A percentile compares a stretch with the other conserved stretches of the same genome.
Evolutionary conservation across 2,797 vertebrate genomes (phyloP).

Genomic region (Alauda arvensis): DNA sequence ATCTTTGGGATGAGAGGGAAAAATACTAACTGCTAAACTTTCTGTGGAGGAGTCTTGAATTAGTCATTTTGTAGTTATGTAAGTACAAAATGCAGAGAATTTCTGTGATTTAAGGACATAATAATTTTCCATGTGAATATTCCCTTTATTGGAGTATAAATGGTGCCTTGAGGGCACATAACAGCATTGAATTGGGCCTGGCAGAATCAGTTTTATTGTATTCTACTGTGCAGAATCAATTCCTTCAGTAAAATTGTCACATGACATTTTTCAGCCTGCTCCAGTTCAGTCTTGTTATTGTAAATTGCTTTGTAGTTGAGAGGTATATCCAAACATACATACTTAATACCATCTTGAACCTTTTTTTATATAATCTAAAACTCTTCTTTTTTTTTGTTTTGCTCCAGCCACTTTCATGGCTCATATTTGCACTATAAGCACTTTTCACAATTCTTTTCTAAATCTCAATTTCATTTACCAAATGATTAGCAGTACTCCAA

Average conservation of each 20-base stretch:
- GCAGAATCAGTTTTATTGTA: constrained; percentile 46
- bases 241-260: constrained; percentile 26
- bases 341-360: neutral
- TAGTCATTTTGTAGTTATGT: neutral
- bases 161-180: constrained; percentile 26
- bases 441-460: neutral
- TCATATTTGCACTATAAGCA: neutral
- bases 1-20: neutral
- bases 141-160: constrained; percentile 26
- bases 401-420: neutral
- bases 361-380: neutral
- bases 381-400: neutral
- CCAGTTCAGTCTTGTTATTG: neutral
- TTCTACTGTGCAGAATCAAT: constrained; percentile 45
- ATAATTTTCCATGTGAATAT: neutral
- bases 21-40: neutral
- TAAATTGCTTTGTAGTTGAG: neutral
- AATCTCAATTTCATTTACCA: neutral
- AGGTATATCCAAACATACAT: neutral
- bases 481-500: neutral
- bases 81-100: neutral
- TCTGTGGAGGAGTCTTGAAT: neutral
- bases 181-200: constrained; percentile 34
- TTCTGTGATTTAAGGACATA: constrained; percentile 33
- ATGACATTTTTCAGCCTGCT: constrained; percentile 32